Conservation (phyloP, 2,888 invertebrate species). For the Xestia sexstrigata region DNA sequence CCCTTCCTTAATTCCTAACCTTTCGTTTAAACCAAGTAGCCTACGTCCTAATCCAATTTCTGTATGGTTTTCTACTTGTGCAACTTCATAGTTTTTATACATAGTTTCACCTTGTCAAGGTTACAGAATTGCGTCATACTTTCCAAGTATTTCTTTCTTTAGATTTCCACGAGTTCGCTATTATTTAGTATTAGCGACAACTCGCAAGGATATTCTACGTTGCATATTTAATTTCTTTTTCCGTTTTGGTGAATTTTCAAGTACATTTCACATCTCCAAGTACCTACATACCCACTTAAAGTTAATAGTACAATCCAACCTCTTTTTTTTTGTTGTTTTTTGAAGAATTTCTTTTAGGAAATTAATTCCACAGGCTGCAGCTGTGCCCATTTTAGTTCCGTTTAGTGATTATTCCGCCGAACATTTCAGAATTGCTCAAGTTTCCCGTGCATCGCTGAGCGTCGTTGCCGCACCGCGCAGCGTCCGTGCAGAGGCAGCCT, state of each 20-base stretch:
- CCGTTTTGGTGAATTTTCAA: neutral
- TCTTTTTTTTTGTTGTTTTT: too few relatives aligned
- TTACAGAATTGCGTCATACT: constrained; percentile 10
- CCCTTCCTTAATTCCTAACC: too few relatives aligned
- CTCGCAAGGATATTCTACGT: neutral
- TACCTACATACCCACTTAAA: too few relatives aligned
- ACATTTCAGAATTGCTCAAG: constrained; percentile 4
- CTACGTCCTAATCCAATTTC: neutral
- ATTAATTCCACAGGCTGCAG: neutral
- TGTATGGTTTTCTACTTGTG: constrained; percentile 2
- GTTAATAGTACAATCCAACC: too few relatives aligned
- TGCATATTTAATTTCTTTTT: neutral
- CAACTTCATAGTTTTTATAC: neutral
- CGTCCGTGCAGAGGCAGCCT: neutral
- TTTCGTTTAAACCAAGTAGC: too few relatives aligned
- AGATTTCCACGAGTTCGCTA: neutral
- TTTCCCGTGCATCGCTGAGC: too few relatives aligned
- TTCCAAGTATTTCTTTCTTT: neutral
- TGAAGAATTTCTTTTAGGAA: neutral
- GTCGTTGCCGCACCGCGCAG: too few relatives aligned
- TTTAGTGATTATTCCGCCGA: constrained; percentile 17
- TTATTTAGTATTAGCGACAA: neutral
- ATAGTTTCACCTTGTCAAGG: neutral
- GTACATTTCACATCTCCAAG: too few relatives aligned
- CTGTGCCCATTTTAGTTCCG: neutral